phyloP scores from a whole-genome alignment of 2,888 invertebrate genomes.

The Epicampocera succincta region DNA sequence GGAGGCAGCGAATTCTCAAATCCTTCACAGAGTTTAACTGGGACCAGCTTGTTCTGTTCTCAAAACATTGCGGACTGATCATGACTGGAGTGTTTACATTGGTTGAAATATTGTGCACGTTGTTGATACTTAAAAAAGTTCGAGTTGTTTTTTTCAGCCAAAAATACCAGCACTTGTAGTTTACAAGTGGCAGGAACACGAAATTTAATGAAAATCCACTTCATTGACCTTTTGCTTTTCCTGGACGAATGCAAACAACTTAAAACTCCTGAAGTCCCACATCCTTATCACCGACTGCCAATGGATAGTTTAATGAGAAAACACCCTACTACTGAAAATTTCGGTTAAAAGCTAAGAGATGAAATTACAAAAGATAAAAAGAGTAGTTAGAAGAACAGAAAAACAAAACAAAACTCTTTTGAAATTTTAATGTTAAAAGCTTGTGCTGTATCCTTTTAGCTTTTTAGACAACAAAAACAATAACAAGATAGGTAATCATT shows the following conservation, averaged over 20 bases:
- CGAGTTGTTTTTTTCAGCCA: too few relatives aligned
- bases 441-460: slow-evolving; percentile 36
- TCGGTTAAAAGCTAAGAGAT: slow-evolving; percentile 15
- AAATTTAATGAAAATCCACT: too few relatives aligned
- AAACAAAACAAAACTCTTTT: slow-evolving; percentile 30
- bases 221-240: too few relatives aligned
- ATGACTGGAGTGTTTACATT: too few relatives aligned
- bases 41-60: too few relatives aligned
- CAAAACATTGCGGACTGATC: too few relatives aligned
- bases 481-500: neutral
- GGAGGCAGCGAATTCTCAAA: too few relatives aligned
- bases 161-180: too few relatives aligned
- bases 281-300: neutral
- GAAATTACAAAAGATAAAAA: neutral
- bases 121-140: too few relatives aligned
- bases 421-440: slow-evolving; percentile 47
- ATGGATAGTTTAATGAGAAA: slow-evolving; percentile 1
- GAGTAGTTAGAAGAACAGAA: neutral
- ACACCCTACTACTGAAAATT: neutral
- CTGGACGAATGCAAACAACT: neutral
- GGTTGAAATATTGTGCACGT: too few relatives aligned
- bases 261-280: neutral
- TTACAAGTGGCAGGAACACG: too few relatives aligned
- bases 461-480: neutral
- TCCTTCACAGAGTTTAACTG: too few relatives aligned